Conservation (phyloP, 2,797 vertebrate genomes). For the Argya squamiceps region DNA sequence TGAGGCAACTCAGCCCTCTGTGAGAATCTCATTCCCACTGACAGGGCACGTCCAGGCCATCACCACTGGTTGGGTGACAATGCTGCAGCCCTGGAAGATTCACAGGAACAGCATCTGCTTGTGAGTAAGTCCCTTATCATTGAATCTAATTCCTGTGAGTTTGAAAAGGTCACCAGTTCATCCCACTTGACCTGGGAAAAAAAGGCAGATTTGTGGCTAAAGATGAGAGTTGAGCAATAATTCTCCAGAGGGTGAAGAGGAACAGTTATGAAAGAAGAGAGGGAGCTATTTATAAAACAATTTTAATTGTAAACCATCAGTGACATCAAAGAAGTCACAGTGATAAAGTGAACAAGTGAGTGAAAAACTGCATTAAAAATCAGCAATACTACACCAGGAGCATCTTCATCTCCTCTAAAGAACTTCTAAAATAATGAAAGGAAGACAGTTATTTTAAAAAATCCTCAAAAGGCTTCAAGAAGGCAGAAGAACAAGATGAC, state of each 20-base stretch:
- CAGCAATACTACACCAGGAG: neutral
- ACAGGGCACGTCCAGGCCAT: no score
- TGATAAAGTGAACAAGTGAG: neutral
- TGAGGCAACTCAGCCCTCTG: neutral
- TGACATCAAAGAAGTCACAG: neutral
- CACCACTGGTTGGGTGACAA: neutral
- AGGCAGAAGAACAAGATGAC: neutral
- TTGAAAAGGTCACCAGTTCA: neutral
- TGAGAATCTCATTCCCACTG: neutral
- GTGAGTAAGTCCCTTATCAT: neutral
- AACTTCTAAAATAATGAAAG: neutral
- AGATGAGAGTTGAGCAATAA: neutral
- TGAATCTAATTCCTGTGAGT: accelerated
- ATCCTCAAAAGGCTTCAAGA: neutral
- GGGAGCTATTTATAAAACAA: accelerated
- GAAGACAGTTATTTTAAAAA: neutral
- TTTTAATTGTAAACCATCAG: neutral
- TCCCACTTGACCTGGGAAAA: neutral
- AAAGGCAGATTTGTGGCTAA: neutral
- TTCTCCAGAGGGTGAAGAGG: neutral
- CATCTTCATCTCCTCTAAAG: neutral
- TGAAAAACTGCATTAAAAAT: neutral
- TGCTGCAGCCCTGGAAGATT: neutral
- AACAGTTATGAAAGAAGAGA: neutral
- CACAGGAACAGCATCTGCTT: neutral